A percentile compares a stretch with the other conserved stretches of the same genome.
Evolutionary conservation across 1,140 invertebrate species (phyloP).

Genomic region (Cyrtorhinus lividipennis): DNA sequence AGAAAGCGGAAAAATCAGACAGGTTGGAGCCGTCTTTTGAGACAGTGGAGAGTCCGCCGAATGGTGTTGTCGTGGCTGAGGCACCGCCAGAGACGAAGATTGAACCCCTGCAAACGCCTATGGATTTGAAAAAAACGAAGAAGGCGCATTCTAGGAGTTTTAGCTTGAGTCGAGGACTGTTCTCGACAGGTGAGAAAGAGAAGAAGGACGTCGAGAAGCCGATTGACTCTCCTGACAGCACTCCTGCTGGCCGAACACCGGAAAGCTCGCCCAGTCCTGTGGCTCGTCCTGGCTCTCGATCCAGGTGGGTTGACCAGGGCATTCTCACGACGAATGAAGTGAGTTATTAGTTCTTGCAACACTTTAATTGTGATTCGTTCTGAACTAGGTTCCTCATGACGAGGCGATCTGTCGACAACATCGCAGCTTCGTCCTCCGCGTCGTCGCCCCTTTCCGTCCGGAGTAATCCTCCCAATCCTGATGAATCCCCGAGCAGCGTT

Average conservation of each 20-base stretch:
- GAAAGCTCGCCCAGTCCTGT: background rate
- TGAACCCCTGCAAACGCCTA: no score
- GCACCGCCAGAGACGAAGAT: background rate
- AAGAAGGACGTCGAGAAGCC: conserved; percentile 1
- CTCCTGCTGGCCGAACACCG: background rate
- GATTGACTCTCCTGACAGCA: conserved; percentile 17
- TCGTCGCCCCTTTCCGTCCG: conserved; percentile 21
- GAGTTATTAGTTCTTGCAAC: no score
- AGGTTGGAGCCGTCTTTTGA: no score
- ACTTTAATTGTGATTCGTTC: conserved; percentile 4
- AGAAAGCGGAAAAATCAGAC: conserved; percentile 9
- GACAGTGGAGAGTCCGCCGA: conserved; percentile 24
- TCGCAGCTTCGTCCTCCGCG: conserved; percentile 22
- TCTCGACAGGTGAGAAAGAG: conserved; percentile 9
- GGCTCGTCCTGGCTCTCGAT: background rate
- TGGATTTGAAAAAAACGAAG: no score
- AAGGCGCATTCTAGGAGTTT: conserved; percentile 21
- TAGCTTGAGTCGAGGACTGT: conserved; percentile 21
- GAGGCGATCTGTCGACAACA: conserved; percentile 23
- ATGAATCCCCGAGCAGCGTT: background rate
- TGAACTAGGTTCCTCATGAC: conserved; percentile 11
- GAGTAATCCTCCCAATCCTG: conserved; percentile 9
- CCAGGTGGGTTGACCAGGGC: no score
- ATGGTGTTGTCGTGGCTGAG: conserved; percentile 26
- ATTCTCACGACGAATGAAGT: no score